Conservation (phyloP, 2,113 vertebrate genomes). For the Myiopsitta monachus region DNA sequence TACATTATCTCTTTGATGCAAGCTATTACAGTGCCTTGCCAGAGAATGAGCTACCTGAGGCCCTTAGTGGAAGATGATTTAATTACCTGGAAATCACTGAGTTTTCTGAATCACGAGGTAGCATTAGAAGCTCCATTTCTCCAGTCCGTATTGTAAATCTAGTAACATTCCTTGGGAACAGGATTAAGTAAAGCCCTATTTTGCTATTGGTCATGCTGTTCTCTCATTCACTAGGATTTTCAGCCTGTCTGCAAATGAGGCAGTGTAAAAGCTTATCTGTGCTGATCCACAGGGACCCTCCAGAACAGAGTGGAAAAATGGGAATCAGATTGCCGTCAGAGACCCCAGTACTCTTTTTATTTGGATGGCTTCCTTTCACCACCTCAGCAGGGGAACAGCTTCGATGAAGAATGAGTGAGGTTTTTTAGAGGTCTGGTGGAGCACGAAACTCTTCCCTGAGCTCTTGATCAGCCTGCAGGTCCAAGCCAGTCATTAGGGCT, state of each 20-base stretch:
- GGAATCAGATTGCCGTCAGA: background rate
- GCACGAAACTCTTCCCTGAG: background rate
- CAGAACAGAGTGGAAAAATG: background rate
- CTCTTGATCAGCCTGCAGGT: background rate
- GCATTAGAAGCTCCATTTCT: background rate
- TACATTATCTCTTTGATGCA: background rate
- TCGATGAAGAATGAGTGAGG: background rate
- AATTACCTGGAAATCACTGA: background rate
- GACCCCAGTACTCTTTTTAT: background rate
- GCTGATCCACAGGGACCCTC: background rate
- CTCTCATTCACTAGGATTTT: background rate
- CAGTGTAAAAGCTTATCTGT: background rate
- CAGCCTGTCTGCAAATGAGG: background rate
- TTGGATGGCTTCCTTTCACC: background rate
- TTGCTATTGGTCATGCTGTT: background rate
- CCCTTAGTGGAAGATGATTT: background rate
- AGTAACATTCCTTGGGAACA: background rate
- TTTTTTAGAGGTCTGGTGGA: background rate
- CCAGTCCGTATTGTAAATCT: background rate
- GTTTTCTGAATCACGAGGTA: background rate
- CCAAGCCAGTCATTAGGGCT: background rate
- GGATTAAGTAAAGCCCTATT: background rate
- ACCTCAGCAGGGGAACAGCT: background rate
- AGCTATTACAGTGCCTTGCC: background rate
- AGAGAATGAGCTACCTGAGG: background rate